Base-by-base conservation (phyloP, 92 coral and sea anemone species). In the Parazoanthus atlanticus region DNA sequence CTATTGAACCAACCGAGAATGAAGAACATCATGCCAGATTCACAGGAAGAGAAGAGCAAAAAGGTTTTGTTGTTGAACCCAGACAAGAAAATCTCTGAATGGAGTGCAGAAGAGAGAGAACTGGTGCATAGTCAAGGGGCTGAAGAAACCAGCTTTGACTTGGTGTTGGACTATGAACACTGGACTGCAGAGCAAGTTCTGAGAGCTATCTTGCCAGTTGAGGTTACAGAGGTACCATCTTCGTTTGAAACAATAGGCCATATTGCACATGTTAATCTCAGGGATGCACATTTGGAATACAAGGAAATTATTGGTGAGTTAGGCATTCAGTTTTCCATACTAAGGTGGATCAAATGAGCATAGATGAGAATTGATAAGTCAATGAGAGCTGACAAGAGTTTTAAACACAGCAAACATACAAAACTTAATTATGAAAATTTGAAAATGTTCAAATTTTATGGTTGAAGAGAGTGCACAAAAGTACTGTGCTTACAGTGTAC, bases 221-320 rank as follows among this genome's bases (percentile, higher is more conserved):
- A 95, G 84, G 89, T 95, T 29, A 85, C 86, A 5, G 99, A 97
- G 85, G 92, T 97, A 23, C 98, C 99, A 2, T 90, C 98, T 12
- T 94, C 96, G 4, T 97, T 97, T 93, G 99, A 97, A 90, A 94
- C 98, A 49, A 90, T 97, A 31, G 99, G 99, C 32, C 99, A 97
- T 88, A 94, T 97, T 79, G 99, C 99, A 5, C 99, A 97, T 67
- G 85, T 97, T 79, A 97, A 97, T 86, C 86, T 97, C 73, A 88
- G 99, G 74, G 99, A 95, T 61, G 81, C 89, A 16, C 99, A 95
- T 84, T 67, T 95, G 78, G 90, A 91, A 56, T 97, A 88, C 88
- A 97, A 95, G 78, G 46, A 78, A 9, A 43, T 97, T 49, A 97
- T 97, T 49, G 99, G 98, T 97, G 86, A 85, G 93, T 84, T 1